Conservation (phyloP, 2,113 vertebrate genomes). For the Eulemur macaco region DNA sequence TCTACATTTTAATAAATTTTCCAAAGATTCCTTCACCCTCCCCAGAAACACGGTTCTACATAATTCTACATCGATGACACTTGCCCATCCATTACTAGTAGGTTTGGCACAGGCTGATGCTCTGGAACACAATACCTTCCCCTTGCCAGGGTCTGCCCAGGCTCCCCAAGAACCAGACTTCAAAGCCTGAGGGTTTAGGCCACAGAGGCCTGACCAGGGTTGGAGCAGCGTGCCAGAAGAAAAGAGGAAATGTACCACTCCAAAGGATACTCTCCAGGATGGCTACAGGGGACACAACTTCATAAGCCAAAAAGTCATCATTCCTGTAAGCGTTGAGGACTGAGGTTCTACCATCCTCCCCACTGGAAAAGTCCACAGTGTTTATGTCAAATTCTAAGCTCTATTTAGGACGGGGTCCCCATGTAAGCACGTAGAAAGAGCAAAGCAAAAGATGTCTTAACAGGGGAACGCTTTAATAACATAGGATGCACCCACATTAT, state of each 20-base stretch:
- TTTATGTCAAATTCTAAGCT: not conserved
- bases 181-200: not conserved
- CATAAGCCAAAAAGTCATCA: fast-evolving
- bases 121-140: not conserved
- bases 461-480: not conserved
- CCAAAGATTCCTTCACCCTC: not conserved
- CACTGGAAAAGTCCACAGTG: not conserved
- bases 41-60: not conserved
- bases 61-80: not conserved
- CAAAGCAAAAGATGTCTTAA: not conserved
- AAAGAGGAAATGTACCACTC: not conserved
- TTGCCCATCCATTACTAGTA: not conserved
- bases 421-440: not conserved
- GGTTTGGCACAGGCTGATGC: no score
- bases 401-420: not conserved
- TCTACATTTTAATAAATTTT: not conserved
- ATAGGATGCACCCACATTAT: fast-evolving
- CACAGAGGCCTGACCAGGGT: no score
- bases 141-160: not conserved
- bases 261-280: not conserved
- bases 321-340: not conserved
- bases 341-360: fast-evolving
- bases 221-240: not conserved
- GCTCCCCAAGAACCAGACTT: not conserved
- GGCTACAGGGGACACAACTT: not conserved